A percentile compares a stretch with the other conserved stretches of the same genome.
Conservation (phyloP, 2,888 invertebrate species). For the Drosophila demipolita region DNA sequence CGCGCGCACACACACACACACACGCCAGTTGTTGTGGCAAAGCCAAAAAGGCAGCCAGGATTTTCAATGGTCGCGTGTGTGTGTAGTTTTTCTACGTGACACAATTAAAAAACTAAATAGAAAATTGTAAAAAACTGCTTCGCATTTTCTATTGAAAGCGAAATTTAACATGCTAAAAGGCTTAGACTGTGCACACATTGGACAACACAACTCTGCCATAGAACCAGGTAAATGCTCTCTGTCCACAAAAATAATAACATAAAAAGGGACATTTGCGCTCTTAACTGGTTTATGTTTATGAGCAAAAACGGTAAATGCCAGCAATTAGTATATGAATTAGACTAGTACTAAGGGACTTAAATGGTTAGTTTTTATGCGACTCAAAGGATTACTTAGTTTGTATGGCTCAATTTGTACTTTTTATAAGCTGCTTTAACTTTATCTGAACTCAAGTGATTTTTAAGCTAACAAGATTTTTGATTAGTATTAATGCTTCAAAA, state of each 20-base stretch:
- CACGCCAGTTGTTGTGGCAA: slow-evolving; percentile 40
- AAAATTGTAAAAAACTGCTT: slow-evolving; percentile 48
- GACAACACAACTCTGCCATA: slow-evolving; percentile 19
- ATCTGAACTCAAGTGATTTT: background rate
- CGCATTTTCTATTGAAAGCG: slow-evolving; percentile 71
- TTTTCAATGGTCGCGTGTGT: slow-evolving; percentile 63
- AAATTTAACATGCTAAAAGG: slow-evolving; percentile 68
- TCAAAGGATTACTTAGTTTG: background rate
- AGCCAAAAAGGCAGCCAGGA: slow-evolving; percentile 63
- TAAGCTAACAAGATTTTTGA: background rate
- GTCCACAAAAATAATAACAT: background rate
- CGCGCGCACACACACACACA: slow-evolving; percentile 34
- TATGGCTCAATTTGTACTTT: background rate
- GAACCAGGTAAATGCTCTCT: slow-evolving; percentile 15
- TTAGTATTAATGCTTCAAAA: background rate
- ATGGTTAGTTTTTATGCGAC: background rate
- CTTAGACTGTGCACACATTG: slow-evolving; percentile 55
- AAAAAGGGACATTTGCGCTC: slow-evolving; percentile 7
- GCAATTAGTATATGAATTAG: slow-evolving; percentile 53
- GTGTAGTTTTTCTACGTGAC: slow-evolving; percentile 77
- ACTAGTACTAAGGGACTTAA: slow-evolving; percentile 1
- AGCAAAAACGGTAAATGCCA: slow-evolving; percentile 15
- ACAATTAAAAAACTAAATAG: slow-evolving; percentile 81
- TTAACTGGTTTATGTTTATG: slow-evolving; percentile 36
- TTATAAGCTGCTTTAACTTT: background rate